phyloP scores from a whole-genome alignment of 2,888 invertebrate species.

The Poecilus cupreus region DNA sequence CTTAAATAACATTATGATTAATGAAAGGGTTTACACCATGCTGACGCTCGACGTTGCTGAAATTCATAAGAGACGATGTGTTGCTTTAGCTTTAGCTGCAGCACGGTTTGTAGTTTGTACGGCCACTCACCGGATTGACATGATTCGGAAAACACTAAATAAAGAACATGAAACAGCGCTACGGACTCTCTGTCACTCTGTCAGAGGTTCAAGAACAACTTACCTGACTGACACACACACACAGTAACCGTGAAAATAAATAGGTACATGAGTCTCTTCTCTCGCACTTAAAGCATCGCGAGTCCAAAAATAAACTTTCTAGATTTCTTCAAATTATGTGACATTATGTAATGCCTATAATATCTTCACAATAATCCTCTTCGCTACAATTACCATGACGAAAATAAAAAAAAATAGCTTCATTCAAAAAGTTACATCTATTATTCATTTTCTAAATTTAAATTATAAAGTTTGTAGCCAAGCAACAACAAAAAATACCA shows the following conservation, averaged over 20 bases:
- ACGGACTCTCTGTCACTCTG: slow-evolving; percentile 2
- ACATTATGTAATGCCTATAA: slow-evolving; percentile 13
- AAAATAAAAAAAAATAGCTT: not conserved
- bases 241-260: slow-evolving; percentile 54
- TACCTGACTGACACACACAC: slow-evolving; percentile 41
- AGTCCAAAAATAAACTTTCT: slow-evolving; percentile 38
- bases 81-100: not conserved
- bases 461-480: slow-evolving; percentile 1
- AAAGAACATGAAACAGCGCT: slow-evolving; percentile 51
- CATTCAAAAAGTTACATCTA: slow-evolving; percentile 19
- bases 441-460: slow-evolving; percentile 29
- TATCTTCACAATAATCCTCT: not conserved
- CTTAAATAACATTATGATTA: slow-evolving; percentile 44
- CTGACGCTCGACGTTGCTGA: not conserved
- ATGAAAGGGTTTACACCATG: slow-evolving; percentile 8
- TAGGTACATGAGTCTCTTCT: slow-evolving; percentile 23
- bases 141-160: slow-evolving; percentile 48
- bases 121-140: slow-evolving; percentile 29
- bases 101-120: not conserved
- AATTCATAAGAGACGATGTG: not conserved
- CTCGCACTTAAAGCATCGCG: slow-evolving; percentile 7
- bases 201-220: slow-evolving; percentile 52
- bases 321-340: slow-evolving; percentile 27
- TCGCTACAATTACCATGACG: not conserved
- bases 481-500: not conserved